Conservation (phyloP, 1,140 invertebrate genomes). For the Harlomillsia oculata region DNA sequence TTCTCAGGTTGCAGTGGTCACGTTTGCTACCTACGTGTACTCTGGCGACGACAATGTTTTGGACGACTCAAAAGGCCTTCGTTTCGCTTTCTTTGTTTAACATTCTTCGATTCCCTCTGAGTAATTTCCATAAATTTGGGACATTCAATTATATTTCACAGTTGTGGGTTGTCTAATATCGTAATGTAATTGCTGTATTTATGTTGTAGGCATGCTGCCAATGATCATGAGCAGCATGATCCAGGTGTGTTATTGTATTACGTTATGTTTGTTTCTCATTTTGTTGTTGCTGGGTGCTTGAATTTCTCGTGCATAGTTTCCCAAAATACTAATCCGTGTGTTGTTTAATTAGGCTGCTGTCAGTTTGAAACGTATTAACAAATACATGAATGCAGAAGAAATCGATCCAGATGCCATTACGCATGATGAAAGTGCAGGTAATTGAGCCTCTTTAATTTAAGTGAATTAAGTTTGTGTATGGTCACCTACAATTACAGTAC, state of each 20-base stretch:
- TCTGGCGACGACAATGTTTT: conserved; percentile 44
- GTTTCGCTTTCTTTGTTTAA: conserved; percentile 55
- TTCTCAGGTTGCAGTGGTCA: conserved; percentile 42
- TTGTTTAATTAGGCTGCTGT: conserved; percentile 37
- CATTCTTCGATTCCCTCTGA: conserved; percentile 50
- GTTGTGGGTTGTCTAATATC: too few relatives aligned
- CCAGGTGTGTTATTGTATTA: conserved; percentile 4
- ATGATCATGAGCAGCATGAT: conserved; percentile 21
- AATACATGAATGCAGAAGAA: conserved; percentile 39
- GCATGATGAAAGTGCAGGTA: conserved; percentile 33
- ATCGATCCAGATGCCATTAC: conserved; percentile 35
- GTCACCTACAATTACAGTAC: not conserved
- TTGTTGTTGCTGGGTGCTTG: not conserved
- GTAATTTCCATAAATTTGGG: conserved; percentile 17
- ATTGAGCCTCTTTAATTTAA: too few relatives aligned
- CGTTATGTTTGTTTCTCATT: not conserved
- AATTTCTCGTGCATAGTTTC: not conserved
- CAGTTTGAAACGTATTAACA: conserved; percentile 39
- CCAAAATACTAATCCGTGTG: not conserved
- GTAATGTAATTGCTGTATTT: not conserved
- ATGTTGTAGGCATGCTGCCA: conserved; percentile 29
- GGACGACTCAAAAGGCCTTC: conserved; percentile 51
- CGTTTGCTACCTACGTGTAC: conserved; percentile 46
- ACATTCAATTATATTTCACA: not conserved
- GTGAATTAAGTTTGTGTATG: not conserved